Conservation (phyloP, 53 echinoderm and acorn worm species). For the Glandiceps talaboti region DNA sequence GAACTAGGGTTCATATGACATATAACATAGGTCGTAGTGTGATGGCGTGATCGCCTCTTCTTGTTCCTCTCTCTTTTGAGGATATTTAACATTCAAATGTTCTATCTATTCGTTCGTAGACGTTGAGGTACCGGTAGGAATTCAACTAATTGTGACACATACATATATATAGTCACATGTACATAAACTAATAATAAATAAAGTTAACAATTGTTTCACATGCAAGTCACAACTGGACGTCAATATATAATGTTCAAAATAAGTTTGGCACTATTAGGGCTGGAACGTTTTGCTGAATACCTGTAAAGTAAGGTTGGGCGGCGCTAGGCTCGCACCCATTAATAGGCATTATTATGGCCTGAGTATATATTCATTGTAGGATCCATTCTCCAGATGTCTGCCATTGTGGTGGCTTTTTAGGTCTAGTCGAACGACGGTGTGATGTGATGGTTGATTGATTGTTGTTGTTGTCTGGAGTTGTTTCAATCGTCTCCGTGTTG, state of each 20-base stretch:
- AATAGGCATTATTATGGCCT: constrained; percentile 1
- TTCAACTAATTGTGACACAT: neutral
- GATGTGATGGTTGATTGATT: no score
- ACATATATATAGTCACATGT: no score
- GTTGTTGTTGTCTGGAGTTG: no score
- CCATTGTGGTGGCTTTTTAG: neutral
- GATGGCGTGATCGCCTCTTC: neutral
- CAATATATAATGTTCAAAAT: no score
- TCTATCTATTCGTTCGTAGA: neutral
- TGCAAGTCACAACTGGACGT: neutral
- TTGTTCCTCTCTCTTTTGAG: neutral
- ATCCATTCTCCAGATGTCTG: constrained; percentile 8
- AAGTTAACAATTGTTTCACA: neutral
- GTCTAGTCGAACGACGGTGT: constrained; percentile 4
- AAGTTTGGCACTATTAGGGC: no score
- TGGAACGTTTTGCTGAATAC: neutral
- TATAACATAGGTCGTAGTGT: neutral
- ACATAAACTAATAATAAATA: no score
- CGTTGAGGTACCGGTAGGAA: neutral
- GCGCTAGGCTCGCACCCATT: neutral
- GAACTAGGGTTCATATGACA: neutral
- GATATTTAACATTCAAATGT: neutral
- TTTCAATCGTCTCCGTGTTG: no score
- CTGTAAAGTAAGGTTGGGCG: neutral
- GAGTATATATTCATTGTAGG: neutral